Evolutionary conservation across 2,888 invertebrate genomes (phyloP), one percentile per base, ranked within the genome.

Genomic region (Xestia sexstrigata): DNA sequence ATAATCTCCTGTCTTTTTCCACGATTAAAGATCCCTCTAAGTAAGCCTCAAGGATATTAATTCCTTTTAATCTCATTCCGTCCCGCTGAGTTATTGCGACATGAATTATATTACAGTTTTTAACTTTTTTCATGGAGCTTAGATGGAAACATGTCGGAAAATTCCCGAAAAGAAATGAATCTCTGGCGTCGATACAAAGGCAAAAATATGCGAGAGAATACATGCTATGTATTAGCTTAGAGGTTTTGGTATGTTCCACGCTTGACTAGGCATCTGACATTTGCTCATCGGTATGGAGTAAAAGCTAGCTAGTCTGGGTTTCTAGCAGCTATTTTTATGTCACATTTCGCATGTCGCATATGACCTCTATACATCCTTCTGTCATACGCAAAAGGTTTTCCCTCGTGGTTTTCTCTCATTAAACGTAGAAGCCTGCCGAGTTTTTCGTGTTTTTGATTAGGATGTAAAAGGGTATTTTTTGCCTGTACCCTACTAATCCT

Each of bases 341-440:
- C 11, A 42, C 63, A 58, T 79, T 79, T 75, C 62, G 42, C 39
- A 52, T 42, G 49, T 39, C 65, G 49, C 52, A 30, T 78, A 78
- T 78, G 71, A 74, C 76, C 84, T 83, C 76, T 62, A 74, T 83
- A 79, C 74, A 67, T 79, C 67, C 60, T 74, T 77, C 68, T 78
- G 77, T 63, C 71, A 67, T 72, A 79, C 60, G 77, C 74, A 76
- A 84, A 86, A 82, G 79, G 83, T 78, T 79, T 52, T 83, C 77
- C 87, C 83, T 79, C 20, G 86, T 62, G 84, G 75, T 63, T 66
- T 63, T 62, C 66, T 68, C 39, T 68, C 67, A 82, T 84, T 85
- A 86, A 73, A 68, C 49, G 42, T 63, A 70, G 42, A 70, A 72
- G 66, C 69, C 8, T 52, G 58, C 62, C 39, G 65, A 45, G 58